These are phyloP conservation scores for Lucilia cuprina DNA, from an alignment of 1,140 invertebrate genomes.

Conservation along the genomic window DNA sequence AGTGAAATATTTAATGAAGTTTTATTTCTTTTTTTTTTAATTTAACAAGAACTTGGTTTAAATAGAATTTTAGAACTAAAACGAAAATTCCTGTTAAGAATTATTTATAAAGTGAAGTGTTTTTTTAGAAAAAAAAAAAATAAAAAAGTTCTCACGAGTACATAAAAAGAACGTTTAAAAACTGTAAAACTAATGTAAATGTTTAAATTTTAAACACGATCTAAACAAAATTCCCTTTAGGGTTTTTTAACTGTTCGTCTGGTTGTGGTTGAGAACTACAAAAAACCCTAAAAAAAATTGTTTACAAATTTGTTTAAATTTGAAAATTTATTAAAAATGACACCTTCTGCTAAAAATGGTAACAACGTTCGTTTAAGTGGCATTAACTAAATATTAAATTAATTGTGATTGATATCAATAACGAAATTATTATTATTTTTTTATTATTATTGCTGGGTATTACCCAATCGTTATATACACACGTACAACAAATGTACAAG, in stretches of 20 bases:
- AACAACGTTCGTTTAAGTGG: not conserved
- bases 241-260: not conserved
- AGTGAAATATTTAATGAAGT: constrained; percentile 29
- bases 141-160: too few species aligned
- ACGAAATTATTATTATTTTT: not conserved
- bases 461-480: not conserved
- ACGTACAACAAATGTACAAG: too few species aligned
- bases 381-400: not conserved
- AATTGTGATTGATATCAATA: not conserved
- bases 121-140: not conserved
- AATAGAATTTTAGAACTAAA: not conserved
- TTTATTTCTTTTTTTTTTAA: not conserved
- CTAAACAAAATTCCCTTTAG: not conserved
- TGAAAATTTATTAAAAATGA: not conserved
- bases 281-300: not conserved
- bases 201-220: not conserved
- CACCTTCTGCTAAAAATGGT: not conserved
- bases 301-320: not conserved
- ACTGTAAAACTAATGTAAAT: not conserved
- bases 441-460: not conserved
- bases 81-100: not conserved
- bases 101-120: not conserved
- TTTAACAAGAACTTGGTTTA: not conserved
- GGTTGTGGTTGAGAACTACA: not conserved
- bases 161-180: not conserved